Conservation (phyloP, 2,797 vertebrate species). For the Australoheros facetus region DNA sequence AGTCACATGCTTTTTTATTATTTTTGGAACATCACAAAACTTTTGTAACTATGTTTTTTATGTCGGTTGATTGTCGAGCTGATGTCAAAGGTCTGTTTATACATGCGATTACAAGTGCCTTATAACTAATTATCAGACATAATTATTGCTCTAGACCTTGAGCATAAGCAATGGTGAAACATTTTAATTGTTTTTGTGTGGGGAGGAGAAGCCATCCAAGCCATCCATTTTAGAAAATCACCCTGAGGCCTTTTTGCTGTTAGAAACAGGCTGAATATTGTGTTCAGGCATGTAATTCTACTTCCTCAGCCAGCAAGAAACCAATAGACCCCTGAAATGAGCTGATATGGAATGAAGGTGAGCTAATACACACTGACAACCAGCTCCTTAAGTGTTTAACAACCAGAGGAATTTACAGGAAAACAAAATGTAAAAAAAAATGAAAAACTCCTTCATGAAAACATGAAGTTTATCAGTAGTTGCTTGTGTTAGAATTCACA, state of each 20-base stretch:
- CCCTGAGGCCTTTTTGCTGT: background rate
- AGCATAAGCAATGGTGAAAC: background rate
- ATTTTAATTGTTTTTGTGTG: slow-evolving; percentile 3
- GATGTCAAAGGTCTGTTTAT: background rate
- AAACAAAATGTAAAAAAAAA: no score
- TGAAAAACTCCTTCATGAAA: no score
- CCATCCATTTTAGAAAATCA: background rate
- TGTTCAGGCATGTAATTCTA: background rate
- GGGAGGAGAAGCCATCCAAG: background rate
- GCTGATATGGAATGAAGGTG: background rate
- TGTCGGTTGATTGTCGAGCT: background rate
- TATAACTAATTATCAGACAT: background rate
- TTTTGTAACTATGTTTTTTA: no score
- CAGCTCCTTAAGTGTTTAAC: background rate
- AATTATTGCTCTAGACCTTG: background rate
- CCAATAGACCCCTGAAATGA: slow-evolving; percentile 1
- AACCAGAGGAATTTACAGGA: background rate
- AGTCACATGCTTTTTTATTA: no score
- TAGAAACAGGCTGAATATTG: background rate
- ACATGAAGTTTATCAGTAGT: no score
- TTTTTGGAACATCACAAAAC: no score
- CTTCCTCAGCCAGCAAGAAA: background rate
- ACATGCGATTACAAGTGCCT: background rate
- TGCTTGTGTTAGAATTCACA: no score
- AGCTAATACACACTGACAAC: background rate